Evolutionary conservation across 92 coral and sea anemone genomes (phyloP).

Genomic region (Micromussa lordhowensis): DNA sequence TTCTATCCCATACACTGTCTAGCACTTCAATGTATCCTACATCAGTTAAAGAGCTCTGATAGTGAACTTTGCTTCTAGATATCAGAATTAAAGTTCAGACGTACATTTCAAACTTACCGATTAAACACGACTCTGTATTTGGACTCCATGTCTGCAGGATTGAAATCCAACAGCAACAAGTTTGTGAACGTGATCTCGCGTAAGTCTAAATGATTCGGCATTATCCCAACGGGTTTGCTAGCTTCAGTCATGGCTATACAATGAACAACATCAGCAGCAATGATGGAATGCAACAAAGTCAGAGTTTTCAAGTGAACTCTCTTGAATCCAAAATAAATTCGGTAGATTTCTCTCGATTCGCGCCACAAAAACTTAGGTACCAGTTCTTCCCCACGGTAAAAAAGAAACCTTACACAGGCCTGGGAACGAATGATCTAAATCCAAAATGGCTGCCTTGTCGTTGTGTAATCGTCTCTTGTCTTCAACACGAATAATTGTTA

Average conservation of each 20-base stretch:
- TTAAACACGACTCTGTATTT: conserved; percentile 93
- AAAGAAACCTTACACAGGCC: background rate
- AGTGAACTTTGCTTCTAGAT: background rate
- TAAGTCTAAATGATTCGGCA: conserved; percentile 88
- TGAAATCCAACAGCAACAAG: conserved; percentile 91
- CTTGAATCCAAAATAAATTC: background rate
- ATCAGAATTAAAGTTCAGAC: background rate
- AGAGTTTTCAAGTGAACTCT: background rate
- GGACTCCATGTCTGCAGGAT: conserved; percentile 90
- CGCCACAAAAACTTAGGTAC: conserved; percentile 34
- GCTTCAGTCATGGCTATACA: conserved; percentile 6
- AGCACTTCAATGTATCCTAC: too few species aligned
- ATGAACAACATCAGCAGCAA: background rate
- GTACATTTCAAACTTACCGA: conserved; percentile 68
- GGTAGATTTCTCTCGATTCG: conserved; percentile 2
- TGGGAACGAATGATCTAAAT: conserved; percentile 44
- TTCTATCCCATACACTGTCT: background rate
- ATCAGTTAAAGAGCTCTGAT: background rate
- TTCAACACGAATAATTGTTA: background rate
- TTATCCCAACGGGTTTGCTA: conserved; percentile 68
- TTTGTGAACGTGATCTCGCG: conserved; percentile 90
- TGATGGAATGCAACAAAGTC: background rate
- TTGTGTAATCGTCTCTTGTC: conserved; percentile 23
- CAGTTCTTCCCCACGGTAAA: background rate
- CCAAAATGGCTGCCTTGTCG: conserved; percentile 71